Percentiles rank a stretch among this genome's conserved stretches.
These are phyloP conservation scores for Stomorhina lunata DNA, from an alignment of 2,888 invertebrate genomes.

Conservation along the genomic window DNA sequence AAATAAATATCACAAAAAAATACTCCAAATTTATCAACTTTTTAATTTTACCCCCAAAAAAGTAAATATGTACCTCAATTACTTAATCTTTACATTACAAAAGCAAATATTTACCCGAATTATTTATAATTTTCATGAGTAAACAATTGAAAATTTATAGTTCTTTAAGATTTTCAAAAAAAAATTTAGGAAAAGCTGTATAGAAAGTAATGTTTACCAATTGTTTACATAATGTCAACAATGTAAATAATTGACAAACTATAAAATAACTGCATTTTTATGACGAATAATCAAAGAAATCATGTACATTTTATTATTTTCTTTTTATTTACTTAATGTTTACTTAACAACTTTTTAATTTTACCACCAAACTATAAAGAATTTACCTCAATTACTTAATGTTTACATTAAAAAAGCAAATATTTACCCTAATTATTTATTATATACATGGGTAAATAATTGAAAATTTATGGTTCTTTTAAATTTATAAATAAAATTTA, in stretches of 20 bases:
- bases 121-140: neutral
- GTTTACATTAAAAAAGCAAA: no score
- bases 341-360: no score
- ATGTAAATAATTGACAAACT: neutral
- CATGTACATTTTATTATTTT: no score
- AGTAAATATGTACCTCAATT: no score
- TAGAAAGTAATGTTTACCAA: neutral
- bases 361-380: no score
- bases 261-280: neutral
- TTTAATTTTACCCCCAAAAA: neutral
- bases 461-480: neutral
- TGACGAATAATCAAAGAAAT: no score
- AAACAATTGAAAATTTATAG: neutral
- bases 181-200: neutral
- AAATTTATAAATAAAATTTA: neutral
- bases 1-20: neutral
- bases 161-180: neutral
- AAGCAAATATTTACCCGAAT: neutral
- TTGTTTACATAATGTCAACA: constrained; percentile 3
- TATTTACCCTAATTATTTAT: no score
- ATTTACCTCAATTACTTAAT: no score
- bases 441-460: no score
- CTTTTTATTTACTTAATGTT: no score
- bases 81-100: neutral
- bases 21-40: neutral